Conservation (phyloP, 2,888 invertebrate species). For the Neria commutata region DNA sequence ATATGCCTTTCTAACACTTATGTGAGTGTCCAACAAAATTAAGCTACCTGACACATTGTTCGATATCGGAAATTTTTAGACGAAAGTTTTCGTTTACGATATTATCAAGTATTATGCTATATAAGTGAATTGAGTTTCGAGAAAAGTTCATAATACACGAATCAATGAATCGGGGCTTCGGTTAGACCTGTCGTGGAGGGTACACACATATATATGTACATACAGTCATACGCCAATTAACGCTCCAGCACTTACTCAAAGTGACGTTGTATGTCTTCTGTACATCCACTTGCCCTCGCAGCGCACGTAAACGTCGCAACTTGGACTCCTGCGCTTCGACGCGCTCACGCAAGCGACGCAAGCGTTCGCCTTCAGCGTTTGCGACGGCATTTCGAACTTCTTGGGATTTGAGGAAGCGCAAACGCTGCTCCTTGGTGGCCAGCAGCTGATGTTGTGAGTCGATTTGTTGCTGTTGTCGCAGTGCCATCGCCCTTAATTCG, state of each 20-base stretch:
- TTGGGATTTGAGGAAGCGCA: constrained; percentile 93
- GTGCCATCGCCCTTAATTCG: constrained; percentile 97
- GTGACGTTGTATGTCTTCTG: constrained; percentile 90
- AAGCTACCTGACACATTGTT: no score
- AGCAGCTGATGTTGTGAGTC: constrained; percentile 91
- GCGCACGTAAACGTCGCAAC: constrained; percentile 85
- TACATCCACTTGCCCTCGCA: constrained; percentile 92
- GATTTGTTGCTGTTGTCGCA: constrained; percentile 96
- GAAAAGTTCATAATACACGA: no score
- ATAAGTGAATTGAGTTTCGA: no score
- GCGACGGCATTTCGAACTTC: constrained; percentile 69
- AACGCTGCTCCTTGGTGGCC: constrained; percentile 89
- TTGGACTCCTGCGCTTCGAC: constrained; percentile 96
- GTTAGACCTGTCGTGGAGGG: no score
- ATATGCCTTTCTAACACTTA: no score
- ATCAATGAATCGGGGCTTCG: no score
- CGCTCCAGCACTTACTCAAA: constrained; percentile 89
- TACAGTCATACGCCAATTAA: no score
- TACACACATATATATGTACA: no score
- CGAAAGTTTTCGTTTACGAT: no score
- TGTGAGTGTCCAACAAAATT: no score
- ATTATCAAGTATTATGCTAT: no score
- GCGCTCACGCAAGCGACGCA: constrained; percentile 85
- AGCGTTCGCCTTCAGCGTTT: constrained; percentile 84
- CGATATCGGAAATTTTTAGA: no score